phyloP scores from a whole-genome alignment of 2,888 invertebrate species.

The Resseliella maxima region DNA sequence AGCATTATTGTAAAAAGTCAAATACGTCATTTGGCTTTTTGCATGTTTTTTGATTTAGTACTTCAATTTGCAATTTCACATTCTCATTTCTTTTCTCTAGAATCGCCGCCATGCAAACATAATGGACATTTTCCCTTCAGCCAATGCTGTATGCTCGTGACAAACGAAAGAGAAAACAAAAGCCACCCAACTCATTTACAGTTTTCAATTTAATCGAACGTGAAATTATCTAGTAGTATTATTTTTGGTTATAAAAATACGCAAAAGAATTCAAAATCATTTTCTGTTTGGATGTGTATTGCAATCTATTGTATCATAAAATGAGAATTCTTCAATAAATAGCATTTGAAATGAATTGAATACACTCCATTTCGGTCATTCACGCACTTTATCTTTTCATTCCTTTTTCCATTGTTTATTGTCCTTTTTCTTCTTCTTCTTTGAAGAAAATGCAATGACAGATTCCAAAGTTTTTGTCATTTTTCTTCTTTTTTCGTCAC shows the following conservation, averaged over 20 bases:
- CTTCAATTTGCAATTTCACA: constrained; percentile 25
- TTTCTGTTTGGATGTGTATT: constrained; percentile 26
- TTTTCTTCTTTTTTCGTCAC: too few species aligned
- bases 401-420: too few species aligned
- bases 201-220: not conserved
- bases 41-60: not conserved
- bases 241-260: not conserved
- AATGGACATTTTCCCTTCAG: too few species aligned
- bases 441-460: too few species aligned
- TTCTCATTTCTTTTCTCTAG: too few species aligned
- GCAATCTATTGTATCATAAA: not conserved
- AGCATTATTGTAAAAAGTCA: too few species aligned
- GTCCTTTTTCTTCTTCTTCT: too few species aligned
- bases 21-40: too few species aligned
- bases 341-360: not conserved
- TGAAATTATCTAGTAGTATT: not conserved
- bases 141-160: too few species aligned
- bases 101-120: too few species aligned
- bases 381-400: not conserved
- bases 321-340: not conserved
- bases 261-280: not conserved
- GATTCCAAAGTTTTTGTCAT: too few species aligned
- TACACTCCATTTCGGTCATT: not conserved
- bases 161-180: not conserved
- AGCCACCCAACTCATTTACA: not conserved